These are phyloP conservation scores for Eidolon helvum DNA, from an alignment of 2,113 vertebrate species.

Conservation along the genomic window DNA sequence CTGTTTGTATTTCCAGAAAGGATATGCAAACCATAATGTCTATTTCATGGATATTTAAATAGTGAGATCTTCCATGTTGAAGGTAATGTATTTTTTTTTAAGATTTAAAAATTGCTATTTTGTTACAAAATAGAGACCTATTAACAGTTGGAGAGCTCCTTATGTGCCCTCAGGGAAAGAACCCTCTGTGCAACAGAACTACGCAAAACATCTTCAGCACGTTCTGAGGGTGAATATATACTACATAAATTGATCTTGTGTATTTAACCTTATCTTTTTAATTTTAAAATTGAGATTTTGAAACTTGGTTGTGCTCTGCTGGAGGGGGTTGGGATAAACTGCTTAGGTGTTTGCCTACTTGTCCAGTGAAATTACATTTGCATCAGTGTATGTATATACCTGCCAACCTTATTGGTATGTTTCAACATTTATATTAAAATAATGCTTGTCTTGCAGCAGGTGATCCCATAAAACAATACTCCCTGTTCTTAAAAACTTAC, in stretches of 20 bases:
- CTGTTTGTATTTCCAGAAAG: constrained; percentile 86
- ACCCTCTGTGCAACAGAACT: constrained; percentile 89
- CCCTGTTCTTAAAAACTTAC: constrained; percentile 69
- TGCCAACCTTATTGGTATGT: constrained; percentile 73
- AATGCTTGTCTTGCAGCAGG: constrained; percentile 81
- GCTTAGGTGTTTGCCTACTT: constrained; percentile 85
- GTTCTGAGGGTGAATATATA: constrained; percentile 87
- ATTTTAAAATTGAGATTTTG: constrained; percentile 87
- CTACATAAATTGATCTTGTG: constrained; percentile 89
- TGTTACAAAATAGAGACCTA: constrained; percentile 89
- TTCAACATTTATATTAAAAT: constrained; percentile 63
- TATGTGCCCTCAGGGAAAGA: constrained; percentile 92
- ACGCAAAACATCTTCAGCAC: constrained; percentile 87
- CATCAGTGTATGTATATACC: constrained; percentile 78
- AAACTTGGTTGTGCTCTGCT: constrained; percentile 87
- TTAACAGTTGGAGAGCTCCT: constrained; percentile 87
- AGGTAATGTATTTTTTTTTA: constrained; percentile 88
- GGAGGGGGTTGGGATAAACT: constrained; percentile 85
- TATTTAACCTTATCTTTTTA: constrained; percentile 88
- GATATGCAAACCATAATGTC: constrained; percentile 87
- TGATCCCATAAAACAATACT: constrained; percentile 77
- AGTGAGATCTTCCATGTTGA: constrained; percentile 90
- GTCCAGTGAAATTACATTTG: constrained; percentile 82
- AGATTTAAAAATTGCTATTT: constrained; percentile 90
- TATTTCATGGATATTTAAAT: constrained; percentile 88